phyloP scores from a whole-genome alignment of 2,113 vertebrate species.

The Saccopteryx bilineata region DNA sequence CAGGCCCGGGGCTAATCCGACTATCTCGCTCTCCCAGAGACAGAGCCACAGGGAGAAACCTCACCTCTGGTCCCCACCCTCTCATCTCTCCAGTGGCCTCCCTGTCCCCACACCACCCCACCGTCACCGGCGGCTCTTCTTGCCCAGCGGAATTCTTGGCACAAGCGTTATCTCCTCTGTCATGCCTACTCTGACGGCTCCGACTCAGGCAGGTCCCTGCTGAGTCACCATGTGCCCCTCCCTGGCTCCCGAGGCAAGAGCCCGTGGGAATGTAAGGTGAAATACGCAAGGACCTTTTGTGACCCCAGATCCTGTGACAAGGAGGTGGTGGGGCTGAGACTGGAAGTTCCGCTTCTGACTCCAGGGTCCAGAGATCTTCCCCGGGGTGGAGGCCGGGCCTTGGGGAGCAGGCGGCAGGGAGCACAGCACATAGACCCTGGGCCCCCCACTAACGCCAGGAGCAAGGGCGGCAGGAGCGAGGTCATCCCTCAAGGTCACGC shows the following conservation, averaged over 20 bases:
- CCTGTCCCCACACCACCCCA: no score
- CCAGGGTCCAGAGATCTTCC: background rate
- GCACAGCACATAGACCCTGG: background rate
- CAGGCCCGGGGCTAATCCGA: conserved; percentile 26
- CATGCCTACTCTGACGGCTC: background rate
- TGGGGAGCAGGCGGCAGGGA: background rate
- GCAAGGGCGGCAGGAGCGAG: no score
- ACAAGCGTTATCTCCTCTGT: background rate
- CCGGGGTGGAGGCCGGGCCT: background rate
- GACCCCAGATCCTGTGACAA: background rate
- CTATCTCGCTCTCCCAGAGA: conserved; percentile 51
- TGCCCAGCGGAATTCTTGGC: background rate
- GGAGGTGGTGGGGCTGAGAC: background rate
- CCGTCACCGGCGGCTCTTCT: background rate
- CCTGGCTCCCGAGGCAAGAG: background rate
- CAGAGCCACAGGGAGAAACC: background rate
- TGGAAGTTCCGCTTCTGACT: background rate
- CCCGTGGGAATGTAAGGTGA: background rate
- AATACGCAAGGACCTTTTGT: background rate
- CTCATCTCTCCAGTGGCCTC: background rate
- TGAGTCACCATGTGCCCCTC: no score
- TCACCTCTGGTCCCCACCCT: background rate
- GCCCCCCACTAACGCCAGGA: background rate
- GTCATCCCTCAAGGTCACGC: background rate
- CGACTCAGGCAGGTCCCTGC: background rate